Percentiles rank a stretch among this genome's conserved stretches.
phyloP scores from a whole-genome alignment of 2,797 vertebrate species.

The Psittacula echo region DNA sequence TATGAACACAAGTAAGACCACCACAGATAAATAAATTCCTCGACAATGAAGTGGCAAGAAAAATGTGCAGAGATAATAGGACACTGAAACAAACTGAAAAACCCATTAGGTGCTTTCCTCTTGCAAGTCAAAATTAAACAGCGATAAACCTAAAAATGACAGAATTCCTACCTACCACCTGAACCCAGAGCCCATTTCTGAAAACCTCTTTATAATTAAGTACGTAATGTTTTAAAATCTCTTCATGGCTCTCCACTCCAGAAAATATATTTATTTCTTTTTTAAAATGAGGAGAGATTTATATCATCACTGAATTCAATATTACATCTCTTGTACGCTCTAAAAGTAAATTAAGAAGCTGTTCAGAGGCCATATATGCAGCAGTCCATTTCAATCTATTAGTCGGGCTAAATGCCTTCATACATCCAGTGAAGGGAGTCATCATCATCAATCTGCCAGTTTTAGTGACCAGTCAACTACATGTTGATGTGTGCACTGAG shows the following conservation, averaged over 20 bases:
- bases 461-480: slow-evolving; percentile 60
- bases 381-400: slow-evolving; percentile 68
- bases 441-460: slow-evolving; percentile 59
- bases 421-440: slow-evolving; percentile 32
- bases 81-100: not conserved
- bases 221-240: slow-evolving; percentile 10
- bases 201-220: not conserved
- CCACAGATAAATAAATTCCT: not conserved
- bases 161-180: not conserved
- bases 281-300: slow-evolving; percentile 56
- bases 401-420: slow-evolving; percentile 59
- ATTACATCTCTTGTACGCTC: slow-evolving; percentile 28
- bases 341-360: slow-evolving; percentile 69
- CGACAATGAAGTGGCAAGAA: not conserved
- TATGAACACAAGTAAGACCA: not conserved
- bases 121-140: slow-evolving; percentile 12
- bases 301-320: slow-evolving; percentile 49
- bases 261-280: slow-evolving; percentile 31
- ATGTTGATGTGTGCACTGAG: not conserved
- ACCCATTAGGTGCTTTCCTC: not conserved
- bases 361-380: slow-evolving; percentile 40
- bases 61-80: not conserved
- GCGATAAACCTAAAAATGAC: not conserved
- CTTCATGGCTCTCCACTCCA: not conserved
- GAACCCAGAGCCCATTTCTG: not conserved